phyloP scores from a whole-genome alignment of 2,113 vertebrate genomes.

The Sceloporus tristichus region DNA sequence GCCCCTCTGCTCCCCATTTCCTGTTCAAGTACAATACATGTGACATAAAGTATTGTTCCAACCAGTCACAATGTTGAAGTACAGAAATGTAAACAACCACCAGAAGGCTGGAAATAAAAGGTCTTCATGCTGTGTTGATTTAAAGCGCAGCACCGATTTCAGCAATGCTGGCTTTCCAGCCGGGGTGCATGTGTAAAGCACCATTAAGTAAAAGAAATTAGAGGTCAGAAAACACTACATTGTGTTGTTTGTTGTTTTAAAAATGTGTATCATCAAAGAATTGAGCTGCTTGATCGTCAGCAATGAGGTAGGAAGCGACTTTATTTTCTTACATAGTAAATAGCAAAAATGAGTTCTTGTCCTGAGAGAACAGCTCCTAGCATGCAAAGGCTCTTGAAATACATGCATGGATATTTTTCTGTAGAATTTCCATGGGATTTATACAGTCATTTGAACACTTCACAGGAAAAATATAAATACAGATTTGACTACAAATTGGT shows the following conservation, averaged over 20 bases:
- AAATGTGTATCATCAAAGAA: slow-evolving; percentile 1
- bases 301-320: slow-evolving; percentile 57
- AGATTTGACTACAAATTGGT: background rate
- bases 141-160: background rate
- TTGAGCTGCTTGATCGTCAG: background rate
- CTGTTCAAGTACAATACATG: slow-evolving; percentile 38
- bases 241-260: background rate
- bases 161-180: background rate
- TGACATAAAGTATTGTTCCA: slow-evolving; percentile 4
- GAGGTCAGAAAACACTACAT: slow-evolving; percentile 16
- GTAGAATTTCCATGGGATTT: background rate
- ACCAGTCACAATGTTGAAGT: slow-evolving; percentile 22
- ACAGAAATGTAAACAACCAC: slow-evolving; percentile 63
- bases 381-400: background rate
- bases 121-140: background rate
- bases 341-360: background rate
- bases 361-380: accelerated
- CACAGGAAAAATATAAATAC: background rate
- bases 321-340: background rate
- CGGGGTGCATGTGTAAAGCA: background rate
- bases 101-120: slow-evolving; percentile 51
- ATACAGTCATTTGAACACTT: background rate
- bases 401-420: accelerated
- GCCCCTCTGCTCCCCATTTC: slow-evolving; percentile 55
- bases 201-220: background rate